Percentiles rank a stretch among this genome's conserved stretches.
Conservation (phyloP, 2,797 vertebrate species). For the Prionace glauca region DNA sequence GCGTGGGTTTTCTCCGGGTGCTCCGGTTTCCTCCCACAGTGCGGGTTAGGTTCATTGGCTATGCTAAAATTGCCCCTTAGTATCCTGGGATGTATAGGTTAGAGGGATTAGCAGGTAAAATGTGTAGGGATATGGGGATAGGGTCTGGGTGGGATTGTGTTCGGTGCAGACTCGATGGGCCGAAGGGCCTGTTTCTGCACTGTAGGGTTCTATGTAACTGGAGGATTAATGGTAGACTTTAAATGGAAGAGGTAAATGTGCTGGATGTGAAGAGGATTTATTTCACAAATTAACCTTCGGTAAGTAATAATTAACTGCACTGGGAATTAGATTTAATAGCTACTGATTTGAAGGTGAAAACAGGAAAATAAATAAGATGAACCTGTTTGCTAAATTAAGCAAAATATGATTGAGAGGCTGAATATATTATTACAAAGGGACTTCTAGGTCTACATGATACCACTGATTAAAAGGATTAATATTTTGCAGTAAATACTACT, state of each 20-base stretch:
- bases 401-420: conserved; percentile 4
- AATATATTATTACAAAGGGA: neutral
- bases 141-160: too few species aligned
- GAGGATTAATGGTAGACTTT: neutral
- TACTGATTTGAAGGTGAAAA: neutral
- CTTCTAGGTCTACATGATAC: neutral
- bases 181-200: too few species aligned
- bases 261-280: neutral
- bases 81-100: too few species aligned
- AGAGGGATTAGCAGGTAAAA: too few species aligned
- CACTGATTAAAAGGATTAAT: neutral
- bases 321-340: neutral
- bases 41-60: too few species aligned
- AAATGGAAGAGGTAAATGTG: neutral
- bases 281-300: neutral
- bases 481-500: neutral
- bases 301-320: neutral
- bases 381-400: neutral
- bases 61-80: too few species aligned
- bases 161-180: too few species aligned
- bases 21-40: too few species aligned
- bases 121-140: too few species aligned
- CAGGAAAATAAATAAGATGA: neutral
- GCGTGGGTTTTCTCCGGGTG: too few species aligned
- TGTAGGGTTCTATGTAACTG: too few species aligned